Evolutionary conservation across 2,888 invertebrate species (phyloP).

Genomic region (Lasioglossum calceatum): DNA sequence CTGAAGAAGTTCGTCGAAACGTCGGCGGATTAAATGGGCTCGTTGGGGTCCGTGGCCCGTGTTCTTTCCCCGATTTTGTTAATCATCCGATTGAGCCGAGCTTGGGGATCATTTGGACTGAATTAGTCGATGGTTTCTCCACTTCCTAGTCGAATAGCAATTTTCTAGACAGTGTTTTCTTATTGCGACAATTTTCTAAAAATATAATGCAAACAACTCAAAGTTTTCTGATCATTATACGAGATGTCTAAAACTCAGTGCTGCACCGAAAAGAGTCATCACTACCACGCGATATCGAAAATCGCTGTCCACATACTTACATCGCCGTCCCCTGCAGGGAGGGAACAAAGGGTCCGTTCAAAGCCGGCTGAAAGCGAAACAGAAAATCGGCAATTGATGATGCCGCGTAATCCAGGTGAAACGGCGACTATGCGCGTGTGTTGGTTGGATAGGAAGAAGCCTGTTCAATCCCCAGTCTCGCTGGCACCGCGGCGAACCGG

Average conservation of each 20-base stretch:
- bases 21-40: background rate
- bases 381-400: slow-evolving; percentile 5
- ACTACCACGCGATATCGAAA: background rate
- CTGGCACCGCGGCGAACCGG: slow-evolving; percentile 24
- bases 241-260: background rate
- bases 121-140: background rate
- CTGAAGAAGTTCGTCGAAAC: background rate
- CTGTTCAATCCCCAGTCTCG: slow-evolving; percentile 57
- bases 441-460: background rate
- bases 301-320: background rate
- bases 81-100: background rate
- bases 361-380: slow-evolving; percentile 7
- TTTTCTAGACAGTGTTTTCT: background rate
- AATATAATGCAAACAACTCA: too few relatives aligned
- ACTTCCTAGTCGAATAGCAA: background rate
- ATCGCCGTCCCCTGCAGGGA: background rate
- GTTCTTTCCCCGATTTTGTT: background rate
- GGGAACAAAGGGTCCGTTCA: background rate
- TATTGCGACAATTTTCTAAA: background rate
- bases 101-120: background rate
- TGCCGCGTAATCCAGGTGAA: slow-evolving; percentile 13
- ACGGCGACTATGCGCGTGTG: background rate
- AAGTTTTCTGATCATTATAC: background rate
- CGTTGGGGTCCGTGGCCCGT: background rate
- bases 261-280: background rate